phyloP scores from a whole-genome alignment of 2,113 vertebrate genomes.

The Sander lucioperca region DNA sequence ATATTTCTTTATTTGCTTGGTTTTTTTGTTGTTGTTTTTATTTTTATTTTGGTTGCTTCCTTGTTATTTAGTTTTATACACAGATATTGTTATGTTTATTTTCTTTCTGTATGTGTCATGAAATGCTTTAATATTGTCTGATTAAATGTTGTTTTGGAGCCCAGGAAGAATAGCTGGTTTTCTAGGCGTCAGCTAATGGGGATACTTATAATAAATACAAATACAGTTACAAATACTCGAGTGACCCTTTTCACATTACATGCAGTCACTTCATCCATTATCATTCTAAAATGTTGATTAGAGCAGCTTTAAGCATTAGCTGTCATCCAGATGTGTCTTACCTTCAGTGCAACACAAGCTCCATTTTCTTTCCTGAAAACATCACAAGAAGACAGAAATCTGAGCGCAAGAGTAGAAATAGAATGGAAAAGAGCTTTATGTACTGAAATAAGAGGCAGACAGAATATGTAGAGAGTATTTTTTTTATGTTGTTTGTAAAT shows the following conservation, averaged over 20 bases:
- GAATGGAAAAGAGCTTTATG: neutral
- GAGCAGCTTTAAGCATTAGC: neutral
- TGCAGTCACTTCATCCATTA: neutral
- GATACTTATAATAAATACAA: no score
- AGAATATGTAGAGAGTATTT: conserved; percentile 11
- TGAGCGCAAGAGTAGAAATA: neutral
- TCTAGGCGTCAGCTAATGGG: no score
- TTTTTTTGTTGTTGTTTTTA: no score
- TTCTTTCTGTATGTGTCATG: no score
- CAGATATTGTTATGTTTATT: no score
- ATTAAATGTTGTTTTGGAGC: no score
- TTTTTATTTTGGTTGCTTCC: no score
- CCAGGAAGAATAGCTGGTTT: no score
- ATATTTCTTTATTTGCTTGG: no score
- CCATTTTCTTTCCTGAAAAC: conserved; percentile 45
- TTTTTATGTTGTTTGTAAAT: conserved; percentile 34
- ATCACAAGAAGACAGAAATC: neutral
- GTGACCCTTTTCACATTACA: neutral
- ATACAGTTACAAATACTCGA: no score
- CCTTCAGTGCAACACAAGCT: conserved; percentile 35
- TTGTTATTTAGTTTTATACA: no score
- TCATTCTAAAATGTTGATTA: neutral
- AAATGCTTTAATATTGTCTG: no score
- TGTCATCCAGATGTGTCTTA: conserved; percentile 27
- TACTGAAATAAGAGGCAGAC: conserved; percentile 28